Percentiles rank a stretch among this genome's conserved stretches.
phyloP scores from a whole-genome alignment of 1,140 invertebrate genomes.

The Bombus huntii region DNA sequence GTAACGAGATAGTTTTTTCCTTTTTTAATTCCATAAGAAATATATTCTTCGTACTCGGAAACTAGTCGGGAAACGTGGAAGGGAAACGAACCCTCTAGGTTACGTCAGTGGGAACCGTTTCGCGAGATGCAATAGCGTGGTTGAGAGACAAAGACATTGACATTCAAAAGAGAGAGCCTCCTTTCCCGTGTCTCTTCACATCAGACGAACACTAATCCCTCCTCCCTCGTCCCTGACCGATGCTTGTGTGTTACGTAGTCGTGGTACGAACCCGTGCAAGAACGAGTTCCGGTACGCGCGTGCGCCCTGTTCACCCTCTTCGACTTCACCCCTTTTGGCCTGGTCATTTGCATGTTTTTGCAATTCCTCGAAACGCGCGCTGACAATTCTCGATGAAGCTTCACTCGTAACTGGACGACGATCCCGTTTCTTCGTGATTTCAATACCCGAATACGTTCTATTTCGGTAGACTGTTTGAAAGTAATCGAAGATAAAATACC shows the following conservation, averaged over 20 bases:
- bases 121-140: conserved; percentile 47
- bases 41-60: not conserved
- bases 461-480: not conserved
- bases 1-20: too few species aligned
- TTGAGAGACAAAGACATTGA: conserved; percentile 77
- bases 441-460: too few species aligned
- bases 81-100: not conserved
- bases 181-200: conserved; percentile 64
- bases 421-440: not conserved
- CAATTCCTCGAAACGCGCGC: conserved; percentile 39
- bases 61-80: not conserved
- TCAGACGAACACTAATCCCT: conserved; percentile 69
- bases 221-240: conserved; percentile 42
- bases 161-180: conserved; percentile 76
- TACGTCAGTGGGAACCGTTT: conserved; percentile 40
- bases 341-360: conserved; percentile 51
- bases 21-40: not conserved
- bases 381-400: conserved; percentile 10
- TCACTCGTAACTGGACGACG: not conserved
- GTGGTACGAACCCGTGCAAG: conserved; percentile 29
- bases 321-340: conserved; percentile 40
- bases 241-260: conserved; percentile 36
- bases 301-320: conserved; percentile 40
- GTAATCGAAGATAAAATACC: not conserved
- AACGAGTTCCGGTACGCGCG: conserved; percentile 27